Base-by-base conservation (phyloP, 2,888 invertebrate species). In the Drosophila monieri region DNA sequence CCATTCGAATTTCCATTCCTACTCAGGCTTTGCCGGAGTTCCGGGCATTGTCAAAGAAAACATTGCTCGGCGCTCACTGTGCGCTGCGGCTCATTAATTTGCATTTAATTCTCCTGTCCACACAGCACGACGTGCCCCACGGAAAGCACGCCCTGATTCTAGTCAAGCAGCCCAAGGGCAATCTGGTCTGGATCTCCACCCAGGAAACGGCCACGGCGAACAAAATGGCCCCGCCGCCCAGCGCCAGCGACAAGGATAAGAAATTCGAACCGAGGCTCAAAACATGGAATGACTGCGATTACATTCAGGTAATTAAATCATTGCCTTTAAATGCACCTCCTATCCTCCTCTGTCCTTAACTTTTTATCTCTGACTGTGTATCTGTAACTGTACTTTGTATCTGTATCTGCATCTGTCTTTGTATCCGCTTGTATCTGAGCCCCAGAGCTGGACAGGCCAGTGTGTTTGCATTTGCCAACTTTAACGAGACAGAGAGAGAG, bases 101-200 rank as follows among this genome's bases (percentile, higher is more conserved):
- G 51, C 69, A 71, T 69, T 69, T 69, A 69, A 69, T 69, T 72
- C 68, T 60, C 49, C 56, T 69, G 73, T 66, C 53, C 51, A 37
- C 64, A 68, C 76, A 96, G 92, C 96, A 97, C 91, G 95, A 96
- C 90, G 95, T 96, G 85, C 96, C 97, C 69, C 94, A 94, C 88
- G 97, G 97, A 84, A 97, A 97, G 92, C 96, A 97, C 91, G 97
- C 97, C 25, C 93, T 97, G 86, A 97, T 97, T 89, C 95, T 95
- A 71, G 96, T 97, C 49, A 94, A 94, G 85, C 97, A 97, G 91
- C 95, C 95, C 43, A 96, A 96, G 89, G 97, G 97, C 47, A 96
- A 97, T 91, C 93, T 97, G 87, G 94, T 97, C 76, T 96, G 96
- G 85, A 96, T 97, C 85, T 94, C 96, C 84, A 96, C 96, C 86